phyloP scores from a whole-genome alignment of 1,140 invertebrate species.

The Pachypsylla venusta region DNA sequence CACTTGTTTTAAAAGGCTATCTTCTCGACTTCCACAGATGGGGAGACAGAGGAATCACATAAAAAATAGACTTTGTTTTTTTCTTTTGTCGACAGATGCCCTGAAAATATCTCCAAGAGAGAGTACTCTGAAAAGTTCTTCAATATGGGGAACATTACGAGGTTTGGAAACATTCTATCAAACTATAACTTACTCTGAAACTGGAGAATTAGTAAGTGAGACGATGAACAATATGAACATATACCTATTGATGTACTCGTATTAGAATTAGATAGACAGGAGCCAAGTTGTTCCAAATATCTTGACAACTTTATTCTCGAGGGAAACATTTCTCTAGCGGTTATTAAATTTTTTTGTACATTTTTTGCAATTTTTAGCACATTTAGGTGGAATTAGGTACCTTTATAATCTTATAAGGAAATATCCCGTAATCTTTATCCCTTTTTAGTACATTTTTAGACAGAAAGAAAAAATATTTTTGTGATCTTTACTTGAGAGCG shows the following conservation, averaged over 20 bases:
- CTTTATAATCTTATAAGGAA: no score
- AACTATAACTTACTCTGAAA: conserved; percentile 37
- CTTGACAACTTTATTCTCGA: background rate
- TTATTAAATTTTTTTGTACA: background rate
- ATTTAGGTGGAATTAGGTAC: no score
- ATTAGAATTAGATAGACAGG: background rate
- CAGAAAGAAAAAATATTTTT: no score
- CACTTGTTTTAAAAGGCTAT: no score
- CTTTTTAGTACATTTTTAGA: no score
- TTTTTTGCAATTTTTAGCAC: background rate
- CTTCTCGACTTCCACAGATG: background rate
- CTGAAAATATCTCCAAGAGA: background rate
- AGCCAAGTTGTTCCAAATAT: background rate
- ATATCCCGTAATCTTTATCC: no score
- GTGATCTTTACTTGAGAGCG: no score
- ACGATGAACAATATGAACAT: no score
- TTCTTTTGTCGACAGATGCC: background rate
- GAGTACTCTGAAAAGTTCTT: conserved; percentile 29
- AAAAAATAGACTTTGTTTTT: background rate
- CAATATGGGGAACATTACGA: conserved; percentile 60
- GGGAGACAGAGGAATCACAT: background rate
- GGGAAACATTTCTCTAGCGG: background rate
- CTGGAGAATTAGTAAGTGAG: conserved; percentile 32
- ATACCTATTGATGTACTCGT: conserved; percentile 10
- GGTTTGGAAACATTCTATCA: conserved; percentile 69